Evolutionary conservation across 2,888 invertebrate species (phyloP).

Genomic region (Cyrtodaria siliqua): DNA sequence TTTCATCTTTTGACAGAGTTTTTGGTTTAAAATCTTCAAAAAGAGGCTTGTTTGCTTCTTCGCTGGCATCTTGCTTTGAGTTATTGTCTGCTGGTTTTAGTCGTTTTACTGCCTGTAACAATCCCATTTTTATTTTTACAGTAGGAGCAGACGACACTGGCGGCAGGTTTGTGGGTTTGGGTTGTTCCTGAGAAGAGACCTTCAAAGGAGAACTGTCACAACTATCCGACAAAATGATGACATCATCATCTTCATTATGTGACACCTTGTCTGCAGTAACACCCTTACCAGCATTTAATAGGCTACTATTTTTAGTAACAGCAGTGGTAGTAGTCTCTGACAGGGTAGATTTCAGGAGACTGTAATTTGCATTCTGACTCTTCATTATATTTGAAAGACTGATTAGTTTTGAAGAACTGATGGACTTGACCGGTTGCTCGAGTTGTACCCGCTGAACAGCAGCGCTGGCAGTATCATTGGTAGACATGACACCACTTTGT

Average conservation of each 20-base stretch:
- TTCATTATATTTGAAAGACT: slow-evolving; percentile 43
- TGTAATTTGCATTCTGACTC: slow-evolving; percentile 23
- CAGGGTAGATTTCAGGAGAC: slow-evolving; percentile 14
- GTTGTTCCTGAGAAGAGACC: no score
- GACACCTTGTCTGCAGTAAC: background rate
- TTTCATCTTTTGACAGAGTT: slow-evolving; percentile 26
- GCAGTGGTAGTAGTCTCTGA: background rate
- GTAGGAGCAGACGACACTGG: slow-evolving; percentile 29
- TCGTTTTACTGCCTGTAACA: slow-evolving; percentile 54
- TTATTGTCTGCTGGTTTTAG: slow-evolving; percentile 25
- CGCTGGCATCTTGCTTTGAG: background rate
- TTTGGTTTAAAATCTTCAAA: slow-evolving; percentile 15
- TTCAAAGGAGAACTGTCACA: background rate
- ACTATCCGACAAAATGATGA: slow-evolving; percentile 41
- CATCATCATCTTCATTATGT: slow-evolving; percentile 8
- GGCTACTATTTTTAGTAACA: no score
- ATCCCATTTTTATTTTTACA: slow-evolving; percentile 62
- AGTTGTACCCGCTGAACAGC: no score
- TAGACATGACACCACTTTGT: no score
- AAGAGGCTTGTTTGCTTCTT: slow-evolving; percentile 21
- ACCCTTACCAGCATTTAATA: no score
- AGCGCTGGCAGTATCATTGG: no score
- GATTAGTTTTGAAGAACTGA: slow-evolving; percentile 16
- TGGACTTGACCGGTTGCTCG: no score
- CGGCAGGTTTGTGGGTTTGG: no score